Evolutionary conservation across 2,113 vertebrate genomes (phyloP), one percentile per base, ranked within the genome.

Genomic region (Platichthys stellatus): DNA sequence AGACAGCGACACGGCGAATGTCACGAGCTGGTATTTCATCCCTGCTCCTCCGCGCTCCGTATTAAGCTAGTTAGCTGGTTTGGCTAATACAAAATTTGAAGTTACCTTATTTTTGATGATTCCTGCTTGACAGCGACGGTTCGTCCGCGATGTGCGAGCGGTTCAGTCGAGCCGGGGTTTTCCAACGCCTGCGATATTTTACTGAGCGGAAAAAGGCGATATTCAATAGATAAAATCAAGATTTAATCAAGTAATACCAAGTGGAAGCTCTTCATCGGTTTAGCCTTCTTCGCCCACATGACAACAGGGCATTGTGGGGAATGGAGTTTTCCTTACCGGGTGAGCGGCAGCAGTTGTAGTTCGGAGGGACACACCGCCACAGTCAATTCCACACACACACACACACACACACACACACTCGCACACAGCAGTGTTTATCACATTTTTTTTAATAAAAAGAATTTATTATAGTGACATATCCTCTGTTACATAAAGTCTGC

Each of bases 401-500:
- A 17, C 2, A 66, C 18, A 26, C 63, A 49, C 2, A 62, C 11
- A 68, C 5, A 28, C 60, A 26, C 63, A 49, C 2, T 57, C 11
- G 63, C 40, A 65, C 0, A 17, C 2, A 66, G 18, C n/a, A 40
- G 4, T 0, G 59, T 63, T 40, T 51, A 18, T 38, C 28, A 40
- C 94, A 94, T 91, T 92, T 88, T 94, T 95, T 31, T 95, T 94
- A 92, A 94, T 95, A 97, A 94, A 97, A 97, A 97, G 91, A 93
- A 95, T 96, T 96, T 96, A 96, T 96, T 96, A 94, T 95, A 95
- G 95, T 95, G 95, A 96, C 90, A 89, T 93, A 95, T 95, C 90
- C 81, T 96, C 96, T 95, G 90, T 96, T 96, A 97, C 95, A 96
- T 95, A 96, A 97, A 97, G 96, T 96, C 93, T 96, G 96, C 95